phyloP scores from a whole-genome alignment of 2,888 invertebrate species.

The Mythimna lalbum region DNA sequence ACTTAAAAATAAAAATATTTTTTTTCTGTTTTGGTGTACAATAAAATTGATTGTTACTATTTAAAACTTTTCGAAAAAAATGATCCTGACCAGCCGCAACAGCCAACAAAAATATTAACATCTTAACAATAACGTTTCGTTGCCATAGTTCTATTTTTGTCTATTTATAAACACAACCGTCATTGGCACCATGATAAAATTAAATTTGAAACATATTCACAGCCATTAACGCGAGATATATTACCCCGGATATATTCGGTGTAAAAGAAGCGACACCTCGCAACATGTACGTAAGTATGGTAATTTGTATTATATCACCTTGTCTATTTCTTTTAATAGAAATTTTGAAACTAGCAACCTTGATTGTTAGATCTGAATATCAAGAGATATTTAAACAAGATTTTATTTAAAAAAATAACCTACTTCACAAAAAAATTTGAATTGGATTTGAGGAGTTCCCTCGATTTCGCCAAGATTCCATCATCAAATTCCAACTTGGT shows the following conservation, averaged over 20 bases:
- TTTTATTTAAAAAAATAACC: no score
- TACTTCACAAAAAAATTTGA: no score
- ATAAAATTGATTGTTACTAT: no score
- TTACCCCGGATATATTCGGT: conserved; percentile 53
- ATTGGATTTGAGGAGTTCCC: no score
- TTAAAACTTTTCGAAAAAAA: conserved; percentile 3
- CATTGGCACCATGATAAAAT: conserved; percentile 38
- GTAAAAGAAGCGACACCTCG: conserved; percentile 21
- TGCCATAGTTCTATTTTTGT: background rate
- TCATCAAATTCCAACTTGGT: no score
- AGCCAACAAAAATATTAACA: background rate
- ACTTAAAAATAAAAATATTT: no score
- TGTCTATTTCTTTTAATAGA: conserved; percentile 30
- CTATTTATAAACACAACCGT: conserved; percentile 11
- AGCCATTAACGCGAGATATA: conserved; percentile 55
- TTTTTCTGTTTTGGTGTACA: no score
- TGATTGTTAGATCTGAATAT: background rate
- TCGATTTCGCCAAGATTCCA: no score
- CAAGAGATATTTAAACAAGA: no score
- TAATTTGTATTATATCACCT: conserved; percentile 34
- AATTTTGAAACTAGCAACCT: conserved; percentile 16
- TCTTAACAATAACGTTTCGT: background rate
- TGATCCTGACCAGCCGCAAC: conserved; percentile 33
- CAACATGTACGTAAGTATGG: conserved; percentile 2
- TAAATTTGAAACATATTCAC: conserved; percentile 45